Base-by-base conservation (phyloP, 1,140 invertebrate genomes). In the Aethina tumida region DNA sequence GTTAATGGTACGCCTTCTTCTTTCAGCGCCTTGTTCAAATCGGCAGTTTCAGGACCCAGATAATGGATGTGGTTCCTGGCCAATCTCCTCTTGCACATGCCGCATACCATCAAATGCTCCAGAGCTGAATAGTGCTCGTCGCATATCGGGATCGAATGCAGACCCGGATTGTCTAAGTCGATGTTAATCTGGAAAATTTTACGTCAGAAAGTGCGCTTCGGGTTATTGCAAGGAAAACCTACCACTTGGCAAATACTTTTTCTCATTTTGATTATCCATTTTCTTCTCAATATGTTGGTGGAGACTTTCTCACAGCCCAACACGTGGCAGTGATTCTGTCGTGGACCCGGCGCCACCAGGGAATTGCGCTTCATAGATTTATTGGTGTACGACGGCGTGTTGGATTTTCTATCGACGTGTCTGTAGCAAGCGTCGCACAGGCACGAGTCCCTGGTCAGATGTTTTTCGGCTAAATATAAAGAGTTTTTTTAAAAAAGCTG, bases 361-460 rank as follows among this genome's bases (percentile, higher is more conserved):
- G 48, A 45, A 25, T 43, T 54, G 12, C 56, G 43, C 39, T 58
- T 55, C 7, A 48, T 29, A 9, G 55, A 53, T 42, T 59, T 59
- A 19, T 56, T 54, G 30, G 68, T 65, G 52, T 76, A 76, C 2
- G 69, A 69, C 1, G 69, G 71, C 41, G 69, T 73, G 59, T 77
- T 75, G 44, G 82, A 80, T 51, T 82, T 83, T 36, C 82, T 68
- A 60, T 86, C 83, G 14, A 88, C 79, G 55, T 84, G 83, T 0
- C 84, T 70, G 58, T 83, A 86, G 55, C 84, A 88, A 16, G 83
- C 83, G 58, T 88, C 84, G 57, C 84, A 88, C 13, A 88, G 65
- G 50, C 84, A 87, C 22, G 82, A 86, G 58, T 86, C 83, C 31
- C 77, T 74, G 0, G 78, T 82, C 6, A 86, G 61, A 51, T 84